These are phyloP conservation scores for Ctenoplectra terminalis DNA, from an alignment of 1,140 invertebrate species.

Conservation along the genomic window DNA sequence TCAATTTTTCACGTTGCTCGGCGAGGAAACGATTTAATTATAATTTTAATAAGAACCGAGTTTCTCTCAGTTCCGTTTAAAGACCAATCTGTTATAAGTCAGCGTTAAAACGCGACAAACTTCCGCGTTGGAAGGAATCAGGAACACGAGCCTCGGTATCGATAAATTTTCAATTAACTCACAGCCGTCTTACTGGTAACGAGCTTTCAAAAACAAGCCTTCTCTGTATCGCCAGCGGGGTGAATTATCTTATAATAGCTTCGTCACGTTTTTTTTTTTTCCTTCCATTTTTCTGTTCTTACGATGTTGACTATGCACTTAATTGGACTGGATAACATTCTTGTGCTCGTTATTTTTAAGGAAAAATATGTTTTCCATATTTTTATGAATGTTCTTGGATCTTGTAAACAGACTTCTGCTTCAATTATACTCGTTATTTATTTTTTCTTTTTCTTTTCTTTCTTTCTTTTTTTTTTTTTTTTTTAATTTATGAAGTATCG, in stretches of 20 bases:
- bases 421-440: not conserved
- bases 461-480: too few species aligned
- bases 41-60: not conserved
- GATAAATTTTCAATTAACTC: conserved; percentile 1
- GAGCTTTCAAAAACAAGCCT: not conserved
- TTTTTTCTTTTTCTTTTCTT: too few species aligned
- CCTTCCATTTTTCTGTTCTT: not conserved
- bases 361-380: not conserved
- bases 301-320: not conserved
- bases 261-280: too few species aligned
- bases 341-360: not conserved
- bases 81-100: not conserved
- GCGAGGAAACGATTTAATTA: not conserved
- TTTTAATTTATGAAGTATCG: too few species aligned
- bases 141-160: not conserved
- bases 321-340: not conserved
- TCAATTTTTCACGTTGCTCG: not conserved
- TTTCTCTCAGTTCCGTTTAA: not conserved
- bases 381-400: not conserved
- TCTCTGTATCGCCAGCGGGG: not conserved
- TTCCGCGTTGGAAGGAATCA: not conserved
- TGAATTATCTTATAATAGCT: not conserved
- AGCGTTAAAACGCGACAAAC: not conserved
- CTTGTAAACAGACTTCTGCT: too few species aligned
- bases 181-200: not conserved